phyloP scores from a whole-genome alignment of 1,140 invertebrate genomes.

The Tetramorium alpestre region DNA sequence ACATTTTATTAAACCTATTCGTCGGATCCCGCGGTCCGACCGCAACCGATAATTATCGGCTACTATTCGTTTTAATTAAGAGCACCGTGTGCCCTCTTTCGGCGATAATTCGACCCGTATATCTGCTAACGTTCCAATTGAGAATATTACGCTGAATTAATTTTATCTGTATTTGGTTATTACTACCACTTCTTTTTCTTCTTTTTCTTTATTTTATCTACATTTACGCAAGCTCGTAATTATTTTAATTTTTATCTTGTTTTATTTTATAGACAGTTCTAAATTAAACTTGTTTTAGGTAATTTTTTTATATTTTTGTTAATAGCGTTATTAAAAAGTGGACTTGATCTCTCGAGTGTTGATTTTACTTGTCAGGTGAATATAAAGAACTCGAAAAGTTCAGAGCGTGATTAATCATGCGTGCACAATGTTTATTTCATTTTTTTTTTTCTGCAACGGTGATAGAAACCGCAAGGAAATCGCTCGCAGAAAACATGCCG shows the following conservation, averaged over 20 bases:
- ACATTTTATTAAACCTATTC: conserved; percentile 78
- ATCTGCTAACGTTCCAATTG: conserved; percentile 19
- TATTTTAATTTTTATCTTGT: background rate
- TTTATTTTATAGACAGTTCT: background rate
- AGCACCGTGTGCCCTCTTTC: conserved; percentile 48
- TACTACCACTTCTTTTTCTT: background rate
- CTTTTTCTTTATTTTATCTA: background rate
- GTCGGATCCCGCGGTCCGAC: conserved; percentile 67
- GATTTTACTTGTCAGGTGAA: conserved; percentile 9
- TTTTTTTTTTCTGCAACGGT: conserved; percentile 15
- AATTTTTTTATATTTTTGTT: background rate
- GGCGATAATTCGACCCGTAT: background rate
- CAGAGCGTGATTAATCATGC: conserved; percentile 32
- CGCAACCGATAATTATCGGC: conserved; percentile 75
- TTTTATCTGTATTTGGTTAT: background rate
- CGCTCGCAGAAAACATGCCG: conserved; percentile 54
- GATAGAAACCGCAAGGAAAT: conserved; percentile 59
- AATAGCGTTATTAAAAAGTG: background rate
- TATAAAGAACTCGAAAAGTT: conserved; percentile 14
- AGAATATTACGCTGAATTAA: background rate
- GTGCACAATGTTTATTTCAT: conserved; percentile 34
- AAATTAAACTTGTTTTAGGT: background rate
- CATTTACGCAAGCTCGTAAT: background rate
- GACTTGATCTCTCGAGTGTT: background rate
- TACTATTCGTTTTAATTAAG: conserved; percentile 75